Percentiles rank a stretch among this genome's conserved stretches.
Evolutionary conservation across 2,113 vertebrate species (phyloP).

Genomic region (Panthera tigris): DNA sequence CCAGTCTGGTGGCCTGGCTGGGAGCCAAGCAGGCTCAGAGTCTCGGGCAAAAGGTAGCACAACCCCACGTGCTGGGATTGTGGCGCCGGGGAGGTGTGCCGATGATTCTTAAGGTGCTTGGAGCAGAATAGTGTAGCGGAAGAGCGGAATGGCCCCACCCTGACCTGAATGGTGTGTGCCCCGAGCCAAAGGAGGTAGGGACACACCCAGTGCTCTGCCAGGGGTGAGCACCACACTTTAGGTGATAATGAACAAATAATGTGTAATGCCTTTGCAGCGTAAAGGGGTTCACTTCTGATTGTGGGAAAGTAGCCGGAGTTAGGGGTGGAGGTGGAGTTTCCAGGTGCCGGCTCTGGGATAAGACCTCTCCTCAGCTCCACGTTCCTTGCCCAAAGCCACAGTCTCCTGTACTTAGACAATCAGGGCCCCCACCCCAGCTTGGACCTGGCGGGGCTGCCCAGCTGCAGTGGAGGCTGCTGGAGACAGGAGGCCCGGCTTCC

Average conservation of each 20-base stretch:
- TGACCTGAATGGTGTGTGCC: no score
- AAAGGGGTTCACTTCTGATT: background rate
- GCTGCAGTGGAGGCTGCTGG: background rate
- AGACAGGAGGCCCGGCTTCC: background rate
- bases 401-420: background rate
- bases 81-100: background rate
- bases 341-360: background rate
- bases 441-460: background rate
- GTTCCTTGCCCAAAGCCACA: background rate
- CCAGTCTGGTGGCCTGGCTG: background rate
- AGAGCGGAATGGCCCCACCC: background rate
- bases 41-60: background rate
- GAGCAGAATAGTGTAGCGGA: background rate
- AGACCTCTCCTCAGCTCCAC: background rate
- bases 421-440: no score
- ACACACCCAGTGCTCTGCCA: no score
- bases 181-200: background rate
- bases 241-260: background rate
- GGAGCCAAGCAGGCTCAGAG: background rate
- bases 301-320: background rate
- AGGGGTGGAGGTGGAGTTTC: background rate
- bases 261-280: background rate
- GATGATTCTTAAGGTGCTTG: background rate
- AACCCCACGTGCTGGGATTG: background rate
- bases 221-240: background rate